A percentile compares a stretch with the other conserved stretches of the same genome.
These are phyloP conservation scores for Poeciliopsis infans DNA, from an alignment of 2,797 vertebrate genomes.

Conservation along the genomic window DNA sequence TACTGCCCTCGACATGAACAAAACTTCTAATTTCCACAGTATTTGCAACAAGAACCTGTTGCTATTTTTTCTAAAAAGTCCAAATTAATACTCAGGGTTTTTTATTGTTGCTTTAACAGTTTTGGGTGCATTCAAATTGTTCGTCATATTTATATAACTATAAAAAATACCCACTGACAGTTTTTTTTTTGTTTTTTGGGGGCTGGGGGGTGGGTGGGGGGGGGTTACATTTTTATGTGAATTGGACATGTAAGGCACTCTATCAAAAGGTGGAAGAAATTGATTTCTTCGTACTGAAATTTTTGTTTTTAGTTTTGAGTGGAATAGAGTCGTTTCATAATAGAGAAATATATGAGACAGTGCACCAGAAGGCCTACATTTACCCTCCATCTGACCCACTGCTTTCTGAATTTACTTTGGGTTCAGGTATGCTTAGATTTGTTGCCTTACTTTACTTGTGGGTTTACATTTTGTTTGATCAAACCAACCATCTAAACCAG, in stretches of 20 bases:
- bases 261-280: background rate
- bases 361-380: background rate
- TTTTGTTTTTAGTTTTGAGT: background rate
- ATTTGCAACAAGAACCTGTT: constrained; percentile 10
- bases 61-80: background rate
- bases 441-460: background rate
- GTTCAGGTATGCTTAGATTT: background rate
- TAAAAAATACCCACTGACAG: background rate
- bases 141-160: background rate
- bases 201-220: too few species aligned
- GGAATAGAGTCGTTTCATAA: background rate
- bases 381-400: background rate
- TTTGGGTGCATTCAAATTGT: background rate
- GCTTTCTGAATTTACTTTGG: background rate
- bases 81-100: background rate
- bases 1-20: constrained; percentile 72
- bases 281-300: background rate
- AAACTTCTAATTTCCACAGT: constrained; percentile 53
- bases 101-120: background rate
- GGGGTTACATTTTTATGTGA: background rate
- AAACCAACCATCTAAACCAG: background rate
- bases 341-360: background rate
- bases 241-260: background rate
- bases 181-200: background rate
- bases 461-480: background rate